phyloP scores from a whole-genome alignment of 2,888 invertebrate species.

The Lasioglossum malachurum region DNA sequence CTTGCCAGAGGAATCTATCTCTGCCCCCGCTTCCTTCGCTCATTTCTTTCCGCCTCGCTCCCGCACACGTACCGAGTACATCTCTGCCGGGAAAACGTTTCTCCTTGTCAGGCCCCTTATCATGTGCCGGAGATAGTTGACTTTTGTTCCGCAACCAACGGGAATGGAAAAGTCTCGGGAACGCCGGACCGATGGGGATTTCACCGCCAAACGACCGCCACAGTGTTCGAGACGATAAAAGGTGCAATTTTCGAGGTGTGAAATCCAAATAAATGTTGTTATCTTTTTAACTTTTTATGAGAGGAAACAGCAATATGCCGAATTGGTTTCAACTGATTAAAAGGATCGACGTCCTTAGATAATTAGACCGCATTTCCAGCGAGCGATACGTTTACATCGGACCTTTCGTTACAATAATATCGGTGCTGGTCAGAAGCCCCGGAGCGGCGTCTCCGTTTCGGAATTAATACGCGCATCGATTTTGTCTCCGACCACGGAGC shows the following conservation, averaged over 20 bases:
- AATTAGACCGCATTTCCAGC: background rate
- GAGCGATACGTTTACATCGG: background rate
- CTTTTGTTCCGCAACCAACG: slow-evolving; percentile 9
- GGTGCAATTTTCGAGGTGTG: background rate
- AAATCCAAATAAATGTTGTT: background rate
- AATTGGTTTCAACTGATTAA: background rate
- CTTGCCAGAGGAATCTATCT: slow-evolving; percentile 44
- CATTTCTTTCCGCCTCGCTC: slow-evolving; percentile 16
- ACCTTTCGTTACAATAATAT: background rate
- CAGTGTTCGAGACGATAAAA: background rate
- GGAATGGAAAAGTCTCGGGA: background rate
- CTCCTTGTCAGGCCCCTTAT: slow-evolving; percentile 52
- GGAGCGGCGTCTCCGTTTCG: background rate
- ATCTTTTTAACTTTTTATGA: too few species aligned
- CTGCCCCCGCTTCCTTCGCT: slow-evolving; percentile 1
- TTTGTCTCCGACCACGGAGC: background rate
- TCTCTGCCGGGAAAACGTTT: slow-evolving; percentile 39
- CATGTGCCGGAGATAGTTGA: slow-evolving; percentile 29
- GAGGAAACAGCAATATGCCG: background rate
- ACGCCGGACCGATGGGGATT: background rate
- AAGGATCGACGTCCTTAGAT: too few species aligned
- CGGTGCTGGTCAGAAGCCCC: background rate
- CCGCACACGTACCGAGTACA: slow-evolving; percentile 22
- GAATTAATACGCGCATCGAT: slow-evolving; percentile 37
- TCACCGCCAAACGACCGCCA: background rate